Conservation (phyloP, 2,888 invertebrate species). For the Pyrrhia umbra region DNA sequence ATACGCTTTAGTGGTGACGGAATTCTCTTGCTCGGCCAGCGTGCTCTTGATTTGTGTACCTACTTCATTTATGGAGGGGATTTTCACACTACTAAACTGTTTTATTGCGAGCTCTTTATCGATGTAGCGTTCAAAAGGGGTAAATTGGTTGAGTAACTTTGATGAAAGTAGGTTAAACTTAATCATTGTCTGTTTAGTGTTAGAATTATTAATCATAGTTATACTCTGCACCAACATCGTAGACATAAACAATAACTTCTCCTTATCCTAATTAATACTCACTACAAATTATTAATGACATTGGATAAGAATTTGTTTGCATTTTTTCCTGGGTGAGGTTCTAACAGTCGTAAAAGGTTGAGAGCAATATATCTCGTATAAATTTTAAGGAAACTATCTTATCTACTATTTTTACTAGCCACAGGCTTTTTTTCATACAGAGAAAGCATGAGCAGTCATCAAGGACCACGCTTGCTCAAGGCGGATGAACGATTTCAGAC, state of each 20-base stretch:
- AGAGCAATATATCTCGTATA: too few species aligned
- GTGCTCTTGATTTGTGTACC: slow-evolving; percentile 70
- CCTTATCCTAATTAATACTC: neutral
- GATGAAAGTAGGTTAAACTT: slow-evolving; percentile 16
- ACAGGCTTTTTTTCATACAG: too few species aligned
- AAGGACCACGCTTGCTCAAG: too few species aligned
- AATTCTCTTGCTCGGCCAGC: slow-evolving; percentile 75
- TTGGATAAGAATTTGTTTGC: too few species aligned
- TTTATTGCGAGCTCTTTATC: slow-evolving; percentile 52
- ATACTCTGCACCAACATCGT: neutral
- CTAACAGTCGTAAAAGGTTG: too few species aligned
- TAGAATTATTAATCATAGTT: neutral
- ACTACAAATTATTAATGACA: neutral
- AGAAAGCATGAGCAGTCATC: too few species aligned
- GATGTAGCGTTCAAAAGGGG: slow-evolving; percentile 42
- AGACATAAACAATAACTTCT: neutral
- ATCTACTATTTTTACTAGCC: too few species aligned
- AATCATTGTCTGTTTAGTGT: slow-evolving; percentile 13
- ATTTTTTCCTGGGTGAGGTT: too few species aligned
- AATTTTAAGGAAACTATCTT: too few species aligned
- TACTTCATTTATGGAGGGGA: slow-evolving; percentile 59
- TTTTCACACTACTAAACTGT: slow-evolving; percentile 56
- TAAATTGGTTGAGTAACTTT: slow-evolving; percentile 35
- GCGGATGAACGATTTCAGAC: too few species aligned
- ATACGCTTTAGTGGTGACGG: slow-evolving; percentile 83